Conservation (phyloP, 2,113 vertebrate species). For the Seriola rivoliana region DNA sequence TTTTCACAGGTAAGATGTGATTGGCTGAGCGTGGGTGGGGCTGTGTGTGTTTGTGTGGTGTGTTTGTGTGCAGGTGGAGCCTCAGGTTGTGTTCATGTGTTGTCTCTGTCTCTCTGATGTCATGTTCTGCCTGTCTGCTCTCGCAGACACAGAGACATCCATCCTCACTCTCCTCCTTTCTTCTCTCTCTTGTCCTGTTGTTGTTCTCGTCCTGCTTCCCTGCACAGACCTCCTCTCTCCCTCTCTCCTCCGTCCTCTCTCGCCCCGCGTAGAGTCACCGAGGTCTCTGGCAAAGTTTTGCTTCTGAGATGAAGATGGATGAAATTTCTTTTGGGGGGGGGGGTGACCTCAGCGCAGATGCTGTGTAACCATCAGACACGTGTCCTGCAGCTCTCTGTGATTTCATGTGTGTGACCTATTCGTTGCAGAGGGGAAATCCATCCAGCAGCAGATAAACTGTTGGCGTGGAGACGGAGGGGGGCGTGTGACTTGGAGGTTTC, state of each 20-base stretch:
- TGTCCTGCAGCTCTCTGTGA: slow-evolving; percentile 42
- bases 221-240: not conserved
- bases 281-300: slow-evolving; percentile 16
- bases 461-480: not conserved
- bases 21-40: not conserved
- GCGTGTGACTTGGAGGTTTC: not conserved
- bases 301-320: slow-evolving; percentile 46
- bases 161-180: not conserved
- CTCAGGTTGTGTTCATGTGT: not conserved
- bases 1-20: not conserved
- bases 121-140: slow-evolving; percentile 15
- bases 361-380: not conserved
- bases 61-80: not conserved
- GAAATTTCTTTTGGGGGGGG: not conserved
- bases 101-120: not conserved
- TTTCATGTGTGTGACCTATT: slow-evolving; percentile 45
- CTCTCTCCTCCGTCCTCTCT: not conserved
- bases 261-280: not conserved
- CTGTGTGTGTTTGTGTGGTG: not conserved
- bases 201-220: not conserved
- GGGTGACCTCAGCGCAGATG: not conserved
- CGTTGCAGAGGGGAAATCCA: not conserved
- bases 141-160: not conserved
- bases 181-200: not conserved
- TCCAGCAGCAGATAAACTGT: not conserved